Percentiles rank a stretch among this genome's conserved stretches.
Evolutionary conservation across 2,113 vertebrate genomes (phyloP).

Genomic region (Chascanopsetta lugubris): DNA sequence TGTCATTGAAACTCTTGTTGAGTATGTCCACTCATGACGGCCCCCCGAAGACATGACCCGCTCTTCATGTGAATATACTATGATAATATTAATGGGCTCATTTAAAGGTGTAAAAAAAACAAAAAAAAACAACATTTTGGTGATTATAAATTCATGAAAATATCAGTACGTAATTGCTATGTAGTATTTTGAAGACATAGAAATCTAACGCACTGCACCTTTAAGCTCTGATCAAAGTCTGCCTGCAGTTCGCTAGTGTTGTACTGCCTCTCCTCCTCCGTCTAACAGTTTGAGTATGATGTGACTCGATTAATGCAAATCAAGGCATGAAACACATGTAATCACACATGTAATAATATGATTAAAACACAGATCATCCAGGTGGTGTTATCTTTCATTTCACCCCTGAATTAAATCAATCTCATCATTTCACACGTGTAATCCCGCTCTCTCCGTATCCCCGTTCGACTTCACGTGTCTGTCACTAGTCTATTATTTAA

Average conservation of each 20-base stretch:
- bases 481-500: not conserved
- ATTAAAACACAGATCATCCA: not conserved
- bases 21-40: too few relatives aligned
- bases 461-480: not conserved
- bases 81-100: too few relatives aligned
- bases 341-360: not conserved
- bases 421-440: slow-evolving; percentile 1
- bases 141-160: too few relatives aligned
- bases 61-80: too few relatives aligned
- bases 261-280: not conserved
- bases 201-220: too few relatives aligned
- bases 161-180: too few relatives aligned
- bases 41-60: too few relatives aligned
- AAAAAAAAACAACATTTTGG: not conserved
- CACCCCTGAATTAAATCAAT: not conserved
- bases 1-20: too few relatives aligned
- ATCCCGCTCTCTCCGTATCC: not conserved
- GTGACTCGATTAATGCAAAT: not conserved
- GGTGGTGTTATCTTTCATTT: not conserved
- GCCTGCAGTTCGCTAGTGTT: not conserved
- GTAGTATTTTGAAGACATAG: too few relatives aligned
- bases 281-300: not conserved
- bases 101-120: too few relatives aligned
- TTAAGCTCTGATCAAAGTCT: not conserved
- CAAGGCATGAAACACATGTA: not conserved